These are phyloP conservation scores for Diplodus puntazzo DNA, from an alignment of 2,797 vertebrate genomes.

Conservation along the genomic window DNA sequence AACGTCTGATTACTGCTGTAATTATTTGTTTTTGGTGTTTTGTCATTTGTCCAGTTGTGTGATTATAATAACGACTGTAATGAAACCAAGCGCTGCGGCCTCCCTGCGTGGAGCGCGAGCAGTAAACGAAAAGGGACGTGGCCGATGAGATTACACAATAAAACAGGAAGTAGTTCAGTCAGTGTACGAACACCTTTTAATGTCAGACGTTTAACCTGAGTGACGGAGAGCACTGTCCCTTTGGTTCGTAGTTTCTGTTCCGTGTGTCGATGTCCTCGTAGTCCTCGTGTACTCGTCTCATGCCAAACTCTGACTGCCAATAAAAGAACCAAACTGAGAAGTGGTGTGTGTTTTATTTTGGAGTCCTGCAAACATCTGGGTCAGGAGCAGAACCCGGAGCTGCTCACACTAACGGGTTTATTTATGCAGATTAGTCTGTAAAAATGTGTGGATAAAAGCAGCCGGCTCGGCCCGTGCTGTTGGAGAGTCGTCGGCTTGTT, in stretches of 20 bases:
- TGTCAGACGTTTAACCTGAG: constrained; percentile 43
- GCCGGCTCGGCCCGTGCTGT: constrained; percentile 18
- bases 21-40: constrained; percentile 75
- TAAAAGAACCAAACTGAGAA: constrained; percentile 65
- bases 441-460: constrained; percentile 37
- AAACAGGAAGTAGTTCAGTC: constrained; percentile 28
- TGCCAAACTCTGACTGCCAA: constrained; percentile 77
- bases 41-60: constrained; percentile 69
- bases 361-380: constrained; percentile 23
- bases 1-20: constrained; percentile 64
- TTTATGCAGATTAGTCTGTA: constrained; percentile 52
- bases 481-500: constrained; percentile 26
- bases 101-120: constrained; percentile 30
- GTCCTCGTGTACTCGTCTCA: constrained; percentile 70
- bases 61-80: constrained; percentile 60
- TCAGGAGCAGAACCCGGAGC: constrained; percentile 41
- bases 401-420: constrained; percentile 37
- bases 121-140: constrained; percentile 31
- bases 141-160: constrained; percentile 37
- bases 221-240: constrained; percentile 32
- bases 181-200: constrained; percentile 44
- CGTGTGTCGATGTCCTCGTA: constrained; percentile 65
- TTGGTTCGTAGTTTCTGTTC: constrained; percentile 48
- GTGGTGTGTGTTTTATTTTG: constrained; percentile 36
- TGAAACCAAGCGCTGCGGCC: constrained; percentile 56